A percentile compares a stretch with the other conserved stretches of the same genome.
Evolutionary conservation across 2,888 invertebrate species (phyloP).

Genomic region (Drosophila atripex): DNA sequence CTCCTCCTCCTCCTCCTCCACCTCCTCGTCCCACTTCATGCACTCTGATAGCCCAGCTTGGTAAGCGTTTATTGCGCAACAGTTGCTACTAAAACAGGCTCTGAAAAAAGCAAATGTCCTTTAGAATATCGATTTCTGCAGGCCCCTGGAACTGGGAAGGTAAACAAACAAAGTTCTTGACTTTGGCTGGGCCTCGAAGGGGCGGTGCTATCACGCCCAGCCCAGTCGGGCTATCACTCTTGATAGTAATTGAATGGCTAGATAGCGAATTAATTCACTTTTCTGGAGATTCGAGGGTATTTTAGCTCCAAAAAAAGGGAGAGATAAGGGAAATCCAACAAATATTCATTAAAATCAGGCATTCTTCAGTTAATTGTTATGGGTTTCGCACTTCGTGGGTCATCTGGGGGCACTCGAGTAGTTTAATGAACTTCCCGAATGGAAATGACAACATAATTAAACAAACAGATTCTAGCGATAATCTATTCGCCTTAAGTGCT

Average conservation of each 20-base stretch:
- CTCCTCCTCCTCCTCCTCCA: background rate
- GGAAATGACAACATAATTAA: no score
- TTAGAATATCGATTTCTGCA: constrained; percentile 16
- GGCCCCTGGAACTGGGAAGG: background rate
- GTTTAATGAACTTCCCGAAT: no score
- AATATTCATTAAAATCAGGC: background rate
- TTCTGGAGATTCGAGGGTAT: background rate
- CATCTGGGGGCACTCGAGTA: no score
- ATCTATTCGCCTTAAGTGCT: no score
- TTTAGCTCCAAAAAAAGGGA: background rate
- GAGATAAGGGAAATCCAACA: background rate
- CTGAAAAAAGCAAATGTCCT: background rate
- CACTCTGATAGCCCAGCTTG: constrained; percentile 16
- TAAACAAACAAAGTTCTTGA: constrained; percentile 14
- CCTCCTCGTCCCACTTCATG: constrained; percentile 13
- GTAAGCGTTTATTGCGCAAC: constrained; percentile 39
- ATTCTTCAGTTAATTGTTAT: background rate
- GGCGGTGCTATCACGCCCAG: constrained; percentile 3
- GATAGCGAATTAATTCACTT: constrained; percentile 22
- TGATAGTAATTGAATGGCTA: constrained; percentile 2
- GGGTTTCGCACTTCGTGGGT: background rate
- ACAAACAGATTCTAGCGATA: no score
- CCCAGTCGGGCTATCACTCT: no score
- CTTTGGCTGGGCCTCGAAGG: background rate
- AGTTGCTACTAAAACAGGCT: constrained; percentile 23